Evolutionary conservation across 2,888 invertebrate genomes (phyloP).

Genomic region (Lithophane ornitopus): DNA sequence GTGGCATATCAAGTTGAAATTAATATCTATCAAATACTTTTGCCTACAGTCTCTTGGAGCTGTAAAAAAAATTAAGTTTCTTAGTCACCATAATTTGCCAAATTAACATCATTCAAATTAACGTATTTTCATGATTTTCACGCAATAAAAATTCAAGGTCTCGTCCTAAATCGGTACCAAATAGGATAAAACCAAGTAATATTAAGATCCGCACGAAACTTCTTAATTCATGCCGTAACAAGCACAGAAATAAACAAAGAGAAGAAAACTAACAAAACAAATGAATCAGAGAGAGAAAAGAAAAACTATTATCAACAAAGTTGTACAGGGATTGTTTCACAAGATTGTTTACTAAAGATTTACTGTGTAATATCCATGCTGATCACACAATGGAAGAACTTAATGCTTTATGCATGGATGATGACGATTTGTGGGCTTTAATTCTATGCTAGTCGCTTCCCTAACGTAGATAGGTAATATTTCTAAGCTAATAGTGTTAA

Average conservation of each 20-base stretch:
- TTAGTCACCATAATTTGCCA: not conserved
- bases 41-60: not conserved
- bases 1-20: no score
- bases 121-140: not conserved
- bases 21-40: not conserved
- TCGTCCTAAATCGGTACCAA: not conserved
- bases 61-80: not conserved
- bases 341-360: constrained; percentile 54
- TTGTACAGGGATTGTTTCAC: constrained; percentile 44
- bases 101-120: not conserved
- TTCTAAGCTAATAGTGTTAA: not conserved
- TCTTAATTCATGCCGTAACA: constrained; percentile 23
- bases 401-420: constrained; percentile 19
- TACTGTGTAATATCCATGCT: constrained; percentile 45
- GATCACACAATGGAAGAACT: constrained; percentile 38
- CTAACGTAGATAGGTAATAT: not conserved
- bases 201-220: constrained; percentile 5
- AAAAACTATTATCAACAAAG: constrained; percentile 63
- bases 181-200: not conserved
- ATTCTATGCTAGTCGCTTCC: not conserved
- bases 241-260: constrained; percentile 32
- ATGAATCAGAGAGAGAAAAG: constrained; percentile 52
- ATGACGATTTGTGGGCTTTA: constrained; percentile 20
- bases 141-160: not conserved
- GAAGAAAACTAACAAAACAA: constrained; percentile 45